These are phyloP conservation scores for Candidula unifasciata DNA, from an alignment of 2,888 invertebrate species.

Conservation along the genomic window DNA sequence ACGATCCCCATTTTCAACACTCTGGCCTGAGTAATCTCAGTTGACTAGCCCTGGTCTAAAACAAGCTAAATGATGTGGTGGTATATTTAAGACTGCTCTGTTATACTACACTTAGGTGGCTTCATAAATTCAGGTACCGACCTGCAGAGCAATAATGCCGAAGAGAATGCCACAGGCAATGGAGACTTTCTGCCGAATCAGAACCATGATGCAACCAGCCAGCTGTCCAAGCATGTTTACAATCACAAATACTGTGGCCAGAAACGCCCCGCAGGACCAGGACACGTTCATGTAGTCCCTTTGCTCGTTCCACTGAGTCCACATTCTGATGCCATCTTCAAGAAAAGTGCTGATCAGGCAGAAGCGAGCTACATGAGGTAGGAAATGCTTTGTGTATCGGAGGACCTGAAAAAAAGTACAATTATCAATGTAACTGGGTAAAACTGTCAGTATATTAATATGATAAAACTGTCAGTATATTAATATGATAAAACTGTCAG, in stretches of 20 bases:
- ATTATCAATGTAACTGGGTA: too few relatives aligned
- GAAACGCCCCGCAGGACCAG: constrained; percentile 95
- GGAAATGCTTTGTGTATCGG: constrained; percentile 90
- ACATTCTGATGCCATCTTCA: constrained; percentile 99
- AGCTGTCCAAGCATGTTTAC: constrained; percentile 96
- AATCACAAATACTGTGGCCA: constrained; percentile 96
- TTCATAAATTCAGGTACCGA: constrained; percentile 73
- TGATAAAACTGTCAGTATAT: too few relatives aligned
- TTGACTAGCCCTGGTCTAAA: too few relatives aligned
- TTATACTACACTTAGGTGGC: too few relatives aligned
- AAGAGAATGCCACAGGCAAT: constrained; percentile 87
- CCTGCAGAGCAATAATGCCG: constrained; percentile 97
- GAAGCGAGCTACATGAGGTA: constrained; percentile 96
- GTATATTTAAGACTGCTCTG: too few relatives aligned
- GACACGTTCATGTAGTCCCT: constrained; percentile 97
- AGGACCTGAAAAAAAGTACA: constrained; percentile 85
- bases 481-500: too few relatives aligned
- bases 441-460: too few relatives aligned
- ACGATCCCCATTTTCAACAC: too few relatives aligned
- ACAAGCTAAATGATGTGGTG: too few relatives aligned
- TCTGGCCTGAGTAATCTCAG: too few relatives aligned
- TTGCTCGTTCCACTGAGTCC: constrained; percentile 98
- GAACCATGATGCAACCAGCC: constrained; percentile 96
- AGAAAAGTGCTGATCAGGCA: constrained; percentile 99
- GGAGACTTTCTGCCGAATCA: constrained; percentile 92